Conservation (phyloP, 2,888 invertebrate species). For the Drosophila emarginata region DNA sequence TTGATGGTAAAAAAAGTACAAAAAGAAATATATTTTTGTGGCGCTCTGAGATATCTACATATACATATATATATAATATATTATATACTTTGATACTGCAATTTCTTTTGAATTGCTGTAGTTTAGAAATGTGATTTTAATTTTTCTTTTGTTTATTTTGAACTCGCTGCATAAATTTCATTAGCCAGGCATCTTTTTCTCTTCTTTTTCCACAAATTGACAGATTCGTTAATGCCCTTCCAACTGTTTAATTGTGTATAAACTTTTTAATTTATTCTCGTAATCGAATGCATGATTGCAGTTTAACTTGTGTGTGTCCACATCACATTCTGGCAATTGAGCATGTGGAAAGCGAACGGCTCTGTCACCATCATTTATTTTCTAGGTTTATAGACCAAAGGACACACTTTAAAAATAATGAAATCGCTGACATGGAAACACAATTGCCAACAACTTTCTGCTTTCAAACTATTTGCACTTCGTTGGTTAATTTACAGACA, state of each 20-base stretch:
- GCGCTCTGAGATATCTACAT: too few species aligned
- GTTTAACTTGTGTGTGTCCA: not conserved
- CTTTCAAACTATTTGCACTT: not conserved
- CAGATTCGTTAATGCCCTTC: not conserved
- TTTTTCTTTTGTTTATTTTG: too few species aligned
- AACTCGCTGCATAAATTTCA: too few species aligned
- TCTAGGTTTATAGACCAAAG: not conserved
- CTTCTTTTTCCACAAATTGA: not conserved
- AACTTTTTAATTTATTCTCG: not conserved
- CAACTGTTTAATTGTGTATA: not conserved
- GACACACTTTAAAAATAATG: constrained; percentile 1
- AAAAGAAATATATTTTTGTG: too few species aligned
- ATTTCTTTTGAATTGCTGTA: too few species aligned
- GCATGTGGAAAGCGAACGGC: not conserved
- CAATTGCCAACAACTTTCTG: constrained; percentile 6
- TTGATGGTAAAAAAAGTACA: too few species aligned
- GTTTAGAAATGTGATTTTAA: too few species aligned
- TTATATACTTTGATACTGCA: too few species aligned
- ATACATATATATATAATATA: too few species aligned
- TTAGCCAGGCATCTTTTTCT: too few species aligned
- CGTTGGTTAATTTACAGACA: constrained; percentile 1
- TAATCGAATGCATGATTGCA: constrained; percentile 3
- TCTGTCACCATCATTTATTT: not conserved
- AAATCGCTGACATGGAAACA: constrained; percentile 6
- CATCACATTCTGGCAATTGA: not conserved